Conservation (phyloP, 2,888 invertebrate species). For the Ormia ochracea region DNA sequence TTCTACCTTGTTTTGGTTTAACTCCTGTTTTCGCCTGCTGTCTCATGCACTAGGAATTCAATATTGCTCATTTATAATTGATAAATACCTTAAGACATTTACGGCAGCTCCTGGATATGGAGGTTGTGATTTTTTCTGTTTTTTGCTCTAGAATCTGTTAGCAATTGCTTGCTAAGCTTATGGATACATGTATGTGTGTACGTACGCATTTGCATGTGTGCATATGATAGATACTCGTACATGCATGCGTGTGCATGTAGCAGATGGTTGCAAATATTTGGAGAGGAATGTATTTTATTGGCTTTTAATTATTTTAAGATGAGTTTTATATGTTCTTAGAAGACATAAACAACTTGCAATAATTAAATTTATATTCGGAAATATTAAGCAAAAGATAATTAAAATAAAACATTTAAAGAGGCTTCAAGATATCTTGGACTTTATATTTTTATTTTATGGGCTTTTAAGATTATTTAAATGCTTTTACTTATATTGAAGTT, state of each 20-base stretch:
- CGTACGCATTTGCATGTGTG: too few relatives aligned
- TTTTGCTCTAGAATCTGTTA: background rate
- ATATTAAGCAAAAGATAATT: constrained; percentile 10
- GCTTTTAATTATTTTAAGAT: constrained; percentile 55
- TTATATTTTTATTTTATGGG: background rate
- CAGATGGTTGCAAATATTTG: constrained; percentile 18
- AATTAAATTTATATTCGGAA: constrained; percentile 35
- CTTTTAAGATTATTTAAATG: background rate
- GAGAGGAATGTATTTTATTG: constrained; percentile 57
- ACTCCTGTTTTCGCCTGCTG: constrained; percentile 23
- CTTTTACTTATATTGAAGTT: too few relatives aligned
- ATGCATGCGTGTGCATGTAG: background rate
- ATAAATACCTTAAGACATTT: constrained; percentile 62
- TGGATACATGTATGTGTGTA: too few relatives aligned
- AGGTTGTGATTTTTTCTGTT: background rate
- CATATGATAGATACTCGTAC: too few relatives aligned
- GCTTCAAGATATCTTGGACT: background rate
- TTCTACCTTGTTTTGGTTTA: background rate
- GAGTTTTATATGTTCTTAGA: constrained; percentile 43
- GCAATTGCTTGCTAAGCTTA: too few relatives aligned
- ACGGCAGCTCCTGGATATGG: constrained; percentile 55
- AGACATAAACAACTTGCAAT: constrained; percentile 37
- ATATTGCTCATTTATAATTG: constrained; percentile 55
- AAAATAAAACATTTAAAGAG: constrained; percentile 4
- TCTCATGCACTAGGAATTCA: constrained; percentile 58